Evolutionary conservation across 2,797 vertebrate species (phyloP).

Genomic region (Furcifer pardalis): DNA sequence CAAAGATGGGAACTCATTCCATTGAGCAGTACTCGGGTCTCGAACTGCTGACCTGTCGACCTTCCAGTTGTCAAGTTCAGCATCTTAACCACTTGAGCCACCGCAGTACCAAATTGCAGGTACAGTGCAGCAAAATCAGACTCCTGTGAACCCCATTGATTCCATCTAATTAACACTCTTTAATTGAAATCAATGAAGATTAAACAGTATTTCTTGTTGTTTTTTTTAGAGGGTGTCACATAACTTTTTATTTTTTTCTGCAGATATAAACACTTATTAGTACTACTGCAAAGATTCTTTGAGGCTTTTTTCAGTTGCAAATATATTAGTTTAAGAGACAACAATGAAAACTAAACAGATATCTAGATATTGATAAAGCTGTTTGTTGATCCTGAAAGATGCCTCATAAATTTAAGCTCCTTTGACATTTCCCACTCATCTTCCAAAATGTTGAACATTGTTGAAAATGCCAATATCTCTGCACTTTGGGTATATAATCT

Average conservation of each 20-base stretch:
- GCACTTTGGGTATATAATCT: background rate
- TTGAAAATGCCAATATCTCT: background rate
- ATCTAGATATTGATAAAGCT: background rate
- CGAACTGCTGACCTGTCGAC: too few relatives aligned
- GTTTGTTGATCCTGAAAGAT: background rate
- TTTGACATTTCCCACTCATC: background rate
- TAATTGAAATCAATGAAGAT: background rate
- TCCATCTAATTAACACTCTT: background rate
- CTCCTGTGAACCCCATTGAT: background rate
- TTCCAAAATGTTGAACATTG: background rate
- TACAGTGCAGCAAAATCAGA: background rate
- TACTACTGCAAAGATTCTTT: background rate
- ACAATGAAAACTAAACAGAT: background rate
- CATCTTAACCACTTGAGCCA: too few relatives aligned
- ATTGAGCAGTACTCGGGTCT: too few relatives aligned
- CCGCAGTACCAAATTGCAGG: background rate
- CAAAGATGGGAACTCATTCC: too few relatives aligned
- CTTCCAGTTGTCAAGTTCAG: too few relatives aligned
- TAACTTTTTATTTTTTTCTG: background rate
- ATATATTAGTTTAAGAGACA: background rate
- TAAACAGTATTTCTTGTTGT: too few relatives aligned
- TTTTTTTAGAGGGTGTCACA: too few relatives aligned
- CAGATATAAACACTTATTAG: background rate
- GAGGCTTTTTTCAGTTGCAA: background rate
- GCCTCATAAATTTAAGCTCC: background rate